phyloP scores from a whole-genome alignment of 2,888 invertebrate species.

The Onthophagus sagittarius region DNA sequence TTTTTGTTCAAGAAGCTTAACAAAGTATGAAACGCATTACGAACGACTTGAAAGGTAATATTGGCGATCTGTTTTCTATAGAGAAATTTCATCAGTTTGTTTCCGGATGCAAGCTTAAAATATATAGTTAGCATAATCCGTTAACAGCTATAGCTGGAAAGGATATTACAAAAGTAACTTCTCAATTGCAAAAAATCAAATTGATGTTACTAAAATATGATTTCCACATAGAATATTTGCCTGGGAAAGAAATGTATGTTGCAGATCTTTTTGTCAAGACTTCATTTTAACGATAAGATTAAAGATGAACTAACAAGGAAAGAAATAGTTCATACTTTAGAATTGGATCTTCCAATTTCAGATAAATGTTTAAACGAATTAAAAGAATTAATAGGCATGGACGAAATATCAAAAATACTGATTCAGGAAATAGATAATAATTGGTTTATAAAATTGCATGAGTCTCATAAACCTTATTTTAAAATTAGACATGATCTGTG shows the following conservation, averaged over 20 bases:
- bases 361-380: background rate
- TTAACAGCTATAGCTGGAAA: conserved; percentile 28
- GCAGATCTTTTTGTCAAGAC: conserved; percentile 13
- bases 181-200: conserved; percentile 31
- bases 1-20: conserved; percentile 33
- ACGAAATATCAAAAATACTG: background rate
- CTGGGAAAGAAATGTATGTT: conserved; percentile 12
- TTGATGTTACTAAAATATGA: conserved; percentile 28
- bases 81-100: conserved; percentile 30
- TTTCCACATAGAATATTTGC: conserved; percentile 3
- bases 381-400: background rate
- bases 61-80: conserved; percentile 25
- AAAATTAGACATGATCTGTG: too few relatives aligned
- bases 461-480: too few relatives aligned
- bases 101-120: conserved; percentile 25
- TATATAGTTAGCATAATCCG: too few relatives aligned
- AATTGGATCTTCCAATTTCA: conserved; percentile 32
- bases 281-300: conserved; percentile 9
- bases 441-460: too few relatives aligned
- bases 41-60: conserved; percentile 31
- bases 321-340: conserved; percentile 12
- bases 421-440: background rate
- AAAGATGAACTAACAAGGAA: background rate
- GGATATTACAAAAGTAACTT: conserved; percentile 25
- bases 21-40: conserved; percentile 23